phyloP scores from a whole-genome alignment of 2,888 invertebrate species.

The Aporophyla nigra region DNA sequence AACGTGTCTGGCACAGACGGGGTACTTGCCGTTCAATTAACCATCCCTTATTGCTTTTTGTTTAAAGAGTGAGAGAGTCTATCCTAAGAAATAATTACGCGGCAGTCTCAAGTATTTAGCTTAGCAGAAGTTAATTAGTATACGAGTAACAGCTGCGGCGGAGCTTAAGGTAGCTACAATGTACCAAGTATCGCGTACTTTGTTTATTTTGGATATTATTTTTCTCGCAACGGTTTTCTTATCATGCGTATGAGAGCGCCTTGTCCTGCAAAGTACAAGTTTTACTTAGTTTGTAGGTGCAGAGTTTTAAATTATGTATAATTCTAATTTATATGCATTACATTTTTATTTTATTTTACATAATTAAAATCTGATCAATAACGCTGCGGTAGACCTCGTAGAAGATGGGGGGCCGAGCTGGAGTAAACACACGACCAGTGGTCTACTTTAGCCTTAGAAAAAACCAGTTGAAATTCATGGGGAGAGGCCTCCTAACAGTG shows the following conservation, averaged over 20 bases:
- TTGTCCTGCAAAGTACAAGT: too few species aligned
- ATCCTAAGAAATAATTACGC: slow-evolving; percentile 74
- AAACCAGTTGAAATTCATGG: too few species aligned
- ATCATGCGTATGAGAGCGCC: not conserved
- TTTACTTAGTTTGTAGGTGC: too few species aligned
- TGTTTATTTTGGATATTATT: slow-evolving; percentile 43
- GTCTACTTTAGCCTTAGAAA: too few species aligned
- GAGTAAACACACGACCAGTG: too few species aligned
- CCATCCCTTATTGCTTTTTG: slow-evolving; percentile 67
- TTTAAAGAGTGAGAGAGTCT: slow-evolving; percentile 66
- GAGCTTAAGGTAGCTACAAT: slow-evolving; percentile 54
- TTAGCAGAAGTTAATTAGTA: slow-evolving; percentile 84
- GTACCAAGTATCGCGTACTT: slow-evolving; percentile 41
- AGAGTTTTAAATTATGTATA: too few species aligned
- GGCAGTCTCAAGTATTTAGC: slow-evolving; percentile 77
- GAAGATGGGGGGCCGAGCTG: too few species aligned
- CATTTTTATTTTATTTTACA: too few species aligned
- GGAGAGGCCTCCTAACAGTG: too few species aligned
- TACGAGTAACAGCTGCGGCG: slow-evolving; percentile 75
- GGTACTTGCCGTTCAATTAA: slow-evolving; percentile 67
- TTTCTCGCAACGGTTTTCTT: slow-evolving; percentile 2
- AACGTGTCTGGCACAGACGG: slow-evolving; percentile 55
- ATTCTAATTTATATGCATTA: too few species aligned
- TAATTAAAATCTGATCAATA: too few species aligned
- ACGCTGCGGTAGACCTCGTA: too few species aligned